A percentile compares a stretch with the other conserved stretches of the same genome.
Conservation (phyloP, 2,888 invertebrate genomes). For the Antitype chi region DNA sequence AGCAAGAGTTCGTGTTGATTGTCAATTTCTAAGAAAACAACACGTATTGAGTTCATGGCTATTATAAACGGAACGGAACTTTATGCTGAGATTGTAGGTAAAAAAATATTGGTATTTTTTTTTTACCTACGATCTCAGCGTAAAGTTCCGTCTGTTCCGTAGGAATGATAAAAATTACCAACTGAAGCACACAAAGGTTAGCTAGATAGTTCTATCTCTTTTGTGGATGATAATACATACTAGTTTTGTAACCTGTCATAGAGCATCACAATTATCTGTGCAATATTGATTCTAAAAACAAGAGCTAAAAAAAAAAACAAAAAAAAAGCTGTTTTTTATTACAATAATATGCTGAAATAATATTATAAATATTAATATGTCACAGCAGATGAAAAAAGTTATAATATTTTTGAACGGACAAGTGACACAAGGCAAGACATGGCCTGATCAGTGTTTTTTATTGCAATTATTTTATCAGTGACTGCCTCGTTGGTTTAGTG, state of each 20-base stretch:
- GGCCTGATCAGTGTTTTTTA: not conserved
- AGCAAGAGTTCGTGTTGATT: slow-evolving; percentile 42
- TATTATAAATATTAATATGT: too few species aligned
- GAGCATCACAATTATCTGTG: not conserved
- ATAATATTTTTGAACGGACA: not conserved
- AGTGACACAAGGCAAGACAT: not conserved
- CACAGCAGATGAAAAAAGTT: not conserved
- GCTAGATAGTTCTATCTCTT: not conserved
- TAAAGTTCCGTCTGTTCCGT: too few species aligned
- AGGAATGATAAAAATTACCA: too few species aligned
- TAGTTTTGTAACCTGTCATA: too few species aligned
- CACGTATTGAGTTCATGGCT: slow-evolving; percentile 40
- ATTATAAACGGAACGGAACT: slow-evolving; percentile 37
- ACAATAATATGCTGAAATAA: too few species aligned
- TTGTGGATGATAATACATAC: not conserved
- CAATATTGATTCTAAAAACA: not conserved
- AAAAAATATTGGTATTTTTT: too few species aligned
- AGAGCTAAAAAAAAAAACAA: too few species aligned
- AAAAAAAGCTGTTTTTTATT: too few species aligned
- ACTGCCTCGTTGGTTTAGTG: too few species aligned
- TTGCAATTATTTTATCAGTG: not conserved
- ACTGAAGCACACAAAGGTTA: not conserved
- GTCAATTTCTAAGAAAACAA: slow-evolving; percentile 45
- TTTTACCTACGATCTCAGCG: too few species aligned
- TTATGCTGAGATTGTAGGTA: not conserved